Evolutionary conservation across 2,888 invertebrate species (phyloP).

Genomic region (Elysia crispata): DNA sequence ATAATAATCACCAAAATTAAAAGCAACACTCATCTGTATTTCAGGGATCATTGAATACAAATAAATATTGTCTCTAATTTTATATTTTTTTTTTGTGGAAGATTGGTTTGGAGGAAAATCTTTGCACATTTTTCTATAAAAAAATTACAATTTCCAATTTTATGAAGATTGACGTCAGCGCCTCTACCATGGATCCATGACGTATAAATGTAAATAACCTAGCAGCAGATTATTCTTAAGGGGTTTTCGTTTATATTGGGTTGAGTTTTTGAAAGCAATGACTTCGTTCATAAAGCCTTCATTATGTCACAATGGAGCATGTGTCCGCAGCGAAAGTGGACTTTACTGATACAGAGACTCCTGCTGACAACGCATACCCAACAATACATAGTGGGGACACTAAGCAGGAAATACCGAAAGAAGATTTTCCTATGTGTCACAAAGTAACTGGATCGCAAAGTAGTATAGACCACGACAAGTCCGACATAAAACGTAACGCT

Average conservation of each 20-base stretch:
- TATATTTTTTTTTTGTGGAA: too few relatives aligned
- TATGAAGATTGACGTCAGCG: slow-evolving; percentile 43
- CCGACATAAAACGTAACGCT: slow-evolving; percentile 36
- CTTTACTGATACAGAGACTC: slow-evolving; percentile 22
- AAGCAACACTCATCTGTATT: too few relatives aligned
- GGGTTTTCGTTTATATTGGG: slow-evolving; percentile 36
- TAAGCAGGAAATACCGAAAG: slow-evolving; percentile 6
- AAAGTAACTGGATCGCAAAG: slow-evolving; percentile 43
- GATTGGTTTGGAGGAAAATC: too few relatives aligned
- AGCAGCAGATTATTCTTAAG: slow-evolving; percentile 45
- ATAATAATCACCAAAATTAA: too few relatives aligned
- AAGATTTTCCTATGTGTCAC: slow-evolving; percentile 38
- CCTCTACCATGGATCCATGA: slow-evolving; percentile 47
- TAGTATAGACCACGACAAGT: slow-evolving; percentile 43
- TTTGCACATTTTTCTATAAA: background rate
- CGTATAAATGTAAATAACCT: slow-evolving; percentile 38
- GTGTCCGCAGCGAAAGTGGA: slow-evolving; percentile 29
- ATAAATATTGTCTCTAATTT: too few relatives aligned
- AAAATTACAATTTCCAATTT: background rate
- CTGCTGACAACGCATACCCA: background rate
- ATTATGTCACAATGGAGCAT: slow-evolving; percentile 44
- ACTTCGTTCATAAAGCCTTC: slow-evolving; percentile 35
- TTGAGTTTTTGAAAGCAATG: slow-evolving; percentile 18
- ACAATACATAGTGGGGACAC: slow-evolving; percentile 6
- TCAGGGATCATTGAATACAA: too few relatives aligned